phyloP scores from a whole-genome alignment of 2,113 vertebrate genomes.

The Columba janthina region DNA sequence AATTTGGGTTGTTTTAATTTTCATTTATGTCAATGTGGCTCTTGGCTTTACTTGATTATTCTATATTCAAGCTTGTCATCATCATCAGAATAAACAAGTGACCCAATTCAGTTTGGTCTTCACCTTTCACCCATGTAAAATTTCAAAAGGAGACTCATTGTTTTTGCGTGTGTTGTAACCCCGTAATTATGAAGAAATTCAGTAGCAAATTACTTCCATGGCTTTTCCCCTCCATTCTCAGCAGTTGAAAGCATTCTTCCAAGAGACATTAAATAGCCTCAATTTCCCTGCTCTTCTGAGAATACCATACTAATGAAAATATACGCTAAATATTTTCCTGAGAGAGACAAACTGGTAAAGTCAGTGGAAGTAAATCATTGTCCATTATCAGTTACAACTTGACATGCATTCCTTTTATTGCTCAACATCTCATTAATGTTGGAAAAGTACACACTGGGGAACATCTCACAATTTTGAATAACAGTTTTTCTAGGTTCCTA shows the following conservation, averaged over 20 bases:
- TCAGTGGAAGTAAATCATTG: not conserved
- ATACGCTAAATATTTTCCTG: slow-evolving; percentile 26
- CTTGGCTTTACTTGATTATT: slow-evolving; percentile 18
- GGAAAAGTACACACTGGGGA: not conserved
- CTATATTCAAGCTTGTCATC: slow-evolving; percentile 48
- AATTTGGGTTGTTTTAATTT: slow-evolving; percentile 6
- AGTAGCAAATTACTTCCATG: slow-evolving; percentile 70
- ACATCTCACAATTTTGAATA: not conserved
- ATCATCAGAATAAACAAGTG: slow-evolving; percentile 55
- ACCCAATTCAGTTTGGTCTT: slow-evolving; percentile 50
- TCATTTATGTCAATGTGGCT: slow-evolving; percentile 7
- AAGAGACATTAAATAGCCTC: slow-evolving; percentile 40
- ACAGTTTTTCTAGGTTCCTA: not conserved
- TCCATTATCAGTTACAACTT: not conserved
- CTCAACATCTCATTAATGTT: not conserved
- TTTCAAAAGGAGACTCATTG: slow-evolving; percentile 65
- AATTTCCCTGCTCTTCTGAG: slow-evolving; percentile 41
- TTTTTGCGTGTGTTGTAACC: slow-evolving; percentile 63
- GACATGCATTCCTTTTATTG: not conserved
- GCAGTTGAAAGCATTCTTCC: slow-evolving; percentile 66
- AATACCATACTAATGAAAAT: slow-evolving; percentile 41
- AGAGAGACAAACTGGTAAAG: slow-evolving; percentile 3
- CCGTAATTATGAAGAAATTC: slow-evolving; percentile 70
- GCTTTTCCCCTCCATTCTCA: slow-evolving; percentile 51
- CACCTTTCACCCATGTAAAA: slow-evolving; percentile 65